phyloP scores from a whole-genome alignment of 2,113 vertebrate species.

The Mustelus asterias region DNA sequence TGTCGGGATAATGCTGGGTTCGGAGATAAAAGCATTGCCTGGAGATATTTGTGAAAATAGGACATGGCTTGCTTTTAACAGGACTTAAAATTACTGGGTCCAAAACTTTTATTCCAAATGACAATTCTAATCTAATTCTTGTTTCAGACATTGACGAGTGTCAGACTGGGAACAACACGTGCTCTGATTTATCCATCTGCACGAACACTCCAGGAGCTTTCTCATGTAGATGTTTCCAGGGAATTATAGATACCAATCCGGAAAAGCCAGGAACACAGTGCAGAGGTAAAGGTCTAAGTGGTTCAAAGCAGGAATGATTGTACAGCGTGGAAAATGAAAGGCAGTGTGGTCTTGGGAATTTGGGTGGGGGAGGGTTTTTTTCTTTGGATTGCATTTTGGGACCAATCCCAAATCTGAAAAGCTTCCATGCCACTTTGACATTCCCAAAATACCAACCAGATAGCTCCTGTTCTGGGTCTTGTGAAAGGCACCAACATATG shows the following conservation, averaged over 20 bases:
- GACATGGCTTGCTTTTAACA: neutral
- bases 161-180: neutral
- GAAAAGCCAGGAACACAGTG: neutral
- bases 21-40: neutral
- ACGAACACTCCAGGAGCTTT: neutral
- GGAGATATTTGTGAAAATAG: neutral
- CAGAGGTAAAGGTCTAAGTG: neutral
- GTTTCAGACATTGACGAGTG: neutral
- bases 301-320: neutral
- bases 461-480: neutral
- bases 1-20: neutral
- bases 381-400: neutral
- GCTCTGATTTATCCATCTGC: neutral
- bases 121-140: neutral
- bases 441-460: neutral
- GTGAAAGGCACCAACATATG: neutral
- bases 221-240: neutral
- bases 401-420: neutral
- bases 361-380: too few species aligned
- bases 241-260: neutral
- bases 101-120: neutral
- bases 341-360: neutral
- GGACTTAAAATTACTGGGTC: neutral
- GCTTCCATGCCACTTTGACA: too few species aligned
- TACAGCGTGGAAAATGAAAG: neutral